Evolutionary conservation across 2,113 vertebrate species (phyloP), one percentile per base, ranked within the genome.

Genomic region (Indri indri): DNA sequence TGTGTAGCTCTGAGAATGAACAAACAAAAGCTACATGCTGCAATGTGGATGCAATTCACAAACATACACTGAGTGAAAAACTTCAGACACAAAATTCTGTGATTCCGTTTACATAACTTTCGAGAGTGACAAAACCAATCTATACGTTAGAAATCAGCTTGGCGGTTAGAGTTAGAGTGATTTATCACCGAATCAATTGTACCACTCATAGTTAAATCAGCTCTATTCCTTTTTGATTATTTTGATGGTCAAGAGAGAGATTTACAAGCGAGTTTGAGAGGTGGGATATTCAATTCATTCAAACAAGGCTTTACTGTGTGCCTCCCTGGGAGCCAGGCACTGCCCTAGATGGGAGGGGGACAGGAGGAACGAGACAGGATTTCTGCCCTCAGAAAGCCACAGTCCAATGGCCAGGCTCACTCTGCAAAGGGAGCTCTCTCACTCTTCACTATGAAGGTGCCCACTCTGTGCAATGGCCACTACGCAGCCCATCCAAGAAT

Each of bases 221-320:
- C 94, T 94, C 84, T 80, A 42, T 76, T 84, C 13, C 80, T 88
- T 95, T 76, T 83, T 92, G 83, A 84, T 76, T 94, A 74, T 57
- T 96, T 82, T 47, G 20, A 94, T 79, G 76, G 71, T 94, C 81
- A 92, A 40, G 57, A 96, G 70, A 65, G 70, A 90, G 40, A 90
- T 94, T 96, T 93, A 95, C 10, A 92, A 80, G 50, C 50, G 70
- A 90, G 52, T 92, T 87, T 83, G 83, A 73, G 97, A 85, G 91
- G 83, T 50, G 20, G 30, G 87, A 90, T 14, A 88, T 68, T 71
- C 59, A 76, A 37, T 82, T 97, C n/a, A 77, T 74, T 71, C 90
- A 80, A 87, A 83, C 61, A 89, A 93, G 73, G 7, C 34, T 87
- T 86, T 85, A 84, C 45, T 88, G 73, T 71, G 70, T 27, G 22